A percentile compares a stretch with the other conserved stretches of the same genome.
phyloP scores from a whole-genome alignment of 2,797 vertebrate species.

The Buceros bicornis region DNA sequence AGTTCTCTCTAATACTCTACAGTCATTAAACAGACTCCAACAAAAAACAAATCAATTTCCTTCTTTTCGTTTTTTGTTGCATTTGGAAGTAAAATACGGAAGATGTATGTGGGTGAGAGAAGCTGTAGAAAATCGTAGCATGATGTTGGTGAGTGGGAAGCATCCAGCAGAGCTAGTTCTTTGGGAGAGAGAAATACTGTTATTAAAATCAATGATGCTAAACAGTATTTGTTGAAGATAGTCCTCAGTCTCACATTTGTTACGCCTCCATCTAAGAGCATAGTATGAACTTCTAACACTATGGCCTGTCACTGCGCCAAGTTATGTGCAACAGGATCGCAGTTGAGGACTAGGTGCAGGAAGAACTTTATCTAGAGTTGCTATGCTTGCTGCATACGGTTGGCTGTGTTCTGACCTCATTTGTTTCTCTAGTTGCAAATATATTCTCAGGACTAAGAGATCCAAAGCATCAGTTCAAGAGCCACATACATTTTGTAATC shows the following conservation, averaged over 20 bases:
- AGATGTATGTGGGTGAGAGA: not conserved
- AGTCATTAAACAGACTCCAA: not conserved
- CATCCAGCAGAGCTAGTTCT: not conserved
- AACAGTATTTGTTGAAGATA: not conserved
- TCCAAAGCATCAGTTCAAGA: not conserved
- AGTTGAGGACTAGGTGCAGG: not conserved
- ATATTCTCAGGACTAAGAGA: not conserved
- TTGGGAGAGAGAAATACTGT: not conserved
- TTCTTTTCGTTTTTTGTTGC: not conserved
- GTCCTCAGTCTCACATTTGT: not conserved
- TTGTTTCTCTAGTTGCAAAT: not conserved
- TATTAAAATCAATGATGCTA: not conserved
- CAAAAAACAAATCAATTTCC: not conserved
- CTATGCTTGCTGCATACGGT: not conserved
- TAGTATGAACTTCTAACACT: not conserved
- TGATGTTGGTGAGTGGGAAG: not conserved
- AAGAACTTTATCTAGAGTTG: not conserved
- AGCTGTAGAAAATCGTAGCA: not conserved
- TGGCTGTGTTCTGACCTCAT: not conserved
- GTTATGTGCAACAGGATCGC: not conserved
- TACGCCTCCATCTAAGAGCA: not conserved
- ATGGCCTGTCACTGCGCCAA: not conserved
- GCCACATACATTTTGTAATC: not conserved
- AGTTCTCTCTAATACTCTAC: not conserved
- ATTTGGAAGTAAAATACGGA: not conserved